These are phyloP conservation scores for Mormyrus proboscirostris DNA, from an alignment of 2,797 vertebrate species.

Conservation along the genomic window DNA sequence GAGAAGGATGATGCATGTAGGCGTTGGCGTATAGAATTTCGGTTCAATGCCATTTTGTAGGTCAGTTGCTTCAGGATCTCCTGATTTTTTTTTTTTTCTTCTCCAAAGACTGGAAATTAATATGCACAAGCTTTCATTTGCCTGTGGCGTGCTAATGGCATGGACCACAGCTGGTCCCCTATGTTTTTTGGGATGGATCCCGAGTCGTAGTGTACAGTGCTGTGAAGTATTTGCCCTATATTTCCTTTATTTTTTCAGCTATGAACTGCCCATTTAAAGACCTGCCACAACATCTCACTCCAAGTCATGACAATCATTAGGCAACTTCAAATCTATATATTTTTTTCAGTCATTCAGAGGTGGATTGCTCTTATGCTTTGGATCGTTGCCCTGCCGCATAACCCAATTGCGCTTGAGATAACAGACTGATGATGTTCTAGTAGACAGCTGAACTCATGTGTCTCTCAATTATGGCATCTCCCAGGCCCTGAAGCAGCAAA, in stretches of 20 bases:
- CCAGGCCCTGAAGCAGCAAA: too few species aligned
- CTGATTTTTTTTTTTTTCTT: not conserved
- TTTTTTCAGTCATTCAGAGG: not conserved
- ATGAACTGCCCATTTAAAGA: not conserved
- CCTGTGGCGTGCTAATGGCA: not conserved
- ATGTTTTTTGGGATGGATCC: not conserved
- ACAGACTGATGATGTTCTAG: not conserved
- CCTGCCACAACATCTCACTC: not conserved
- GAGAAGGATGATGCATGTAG: not conserved
- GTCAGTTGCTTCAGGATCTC: not conserved
- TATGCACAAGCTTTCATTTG: not conserved
- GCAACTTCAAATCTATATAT: not conserved
- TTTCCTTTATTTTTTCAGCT: not conserved
- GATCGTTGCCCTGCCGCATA: not conserved
- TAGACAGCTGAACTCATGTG: not conserved
- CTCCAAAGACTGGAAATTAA: not conserved
- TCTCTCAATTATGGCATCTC: not conserved
- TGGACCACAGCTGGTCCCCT: not conserved
- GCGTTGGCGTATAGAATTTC: not conserved
- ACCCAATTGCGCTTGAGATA: not conserved
- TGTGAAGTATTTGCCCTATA: not conserved
- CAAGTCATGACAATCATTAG: not conserved
- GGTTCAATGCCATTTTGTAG: not conserved
- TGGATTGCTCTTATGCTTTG: not conserved
- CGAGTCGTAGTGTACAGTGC: not conserved